These are phyloP conservation scores for Paragorgia papillata DNA, from an alignment of 92 coral and sea anemone genomes.

Conservation along the genomic window DNA sequence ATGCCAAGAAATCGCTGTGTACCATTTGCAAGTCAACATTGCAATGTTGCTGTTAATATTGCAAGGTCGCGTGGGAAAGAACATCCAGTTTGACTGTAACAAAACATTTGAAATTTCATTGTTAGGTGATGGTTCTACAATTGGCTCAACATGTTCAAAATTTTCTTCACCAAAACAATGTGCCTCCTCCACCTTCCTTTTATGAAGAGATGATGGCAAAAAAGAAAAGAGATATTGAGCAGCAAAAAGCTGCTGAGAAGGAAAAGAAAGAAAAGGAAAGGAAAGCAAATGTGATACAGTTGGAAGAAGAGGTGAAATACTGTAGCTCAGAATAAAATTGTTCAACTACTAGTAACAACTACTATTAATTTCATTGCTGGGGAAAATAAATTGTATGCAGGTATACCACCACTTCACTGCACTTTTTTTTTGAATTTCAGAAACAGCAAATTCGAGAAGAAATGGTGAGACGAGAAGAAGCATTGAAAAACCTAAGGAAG, in stretches of 20 bases:
- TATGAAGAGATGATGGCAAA: slow-evolving; percentile 97
- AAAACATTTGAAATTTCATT: background rate
- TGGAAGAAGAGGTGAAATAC: slow-evolving; percentile 12
- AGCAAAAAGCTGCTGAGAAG: slow-evolving; percentile 68
- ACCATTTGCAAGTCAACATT: no score
- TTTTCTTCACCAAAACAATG: slow-evolving; percentile 83
- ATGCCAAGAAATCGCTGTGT: no score
- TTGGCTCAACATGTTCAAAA: slow-evolving; percentile 91
- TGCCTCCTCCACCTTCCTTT: slow-evolving; percentile 81
- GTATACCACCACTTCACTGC: no score
- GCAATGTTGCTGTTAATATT: no score
- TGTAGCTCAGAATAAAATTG: no score
- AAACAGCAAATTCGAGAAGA: slow-evolving; percentile 85
- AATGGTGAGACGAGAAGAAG: slow-evolving; percentile 85
- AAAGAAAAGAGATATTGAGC: slow-evolving; percentile 71
- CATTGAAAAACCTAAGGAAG: slow-evolving; percentile 66
- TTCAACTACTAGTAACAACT: no score
- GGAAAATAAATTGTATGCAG: no score
- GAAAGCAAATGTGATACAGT: slow-evolving; percentile 74
- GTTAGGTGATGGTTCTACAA: slow-evolving; percentile 92
- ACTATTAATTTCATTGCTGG: no score
- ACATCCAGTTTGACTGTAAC: no score
- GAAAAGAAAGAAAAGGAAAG: slow-evolving; percentile 73
- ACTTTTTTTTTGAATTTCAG: slow-evolving; percentile 46
- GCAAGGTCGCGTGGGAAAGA: no score